These are phyloP conservation scores for Vireo griseus DNA, from an alignment of 2,797 vertebrate species.

Conservation along the genomic window DNA sequence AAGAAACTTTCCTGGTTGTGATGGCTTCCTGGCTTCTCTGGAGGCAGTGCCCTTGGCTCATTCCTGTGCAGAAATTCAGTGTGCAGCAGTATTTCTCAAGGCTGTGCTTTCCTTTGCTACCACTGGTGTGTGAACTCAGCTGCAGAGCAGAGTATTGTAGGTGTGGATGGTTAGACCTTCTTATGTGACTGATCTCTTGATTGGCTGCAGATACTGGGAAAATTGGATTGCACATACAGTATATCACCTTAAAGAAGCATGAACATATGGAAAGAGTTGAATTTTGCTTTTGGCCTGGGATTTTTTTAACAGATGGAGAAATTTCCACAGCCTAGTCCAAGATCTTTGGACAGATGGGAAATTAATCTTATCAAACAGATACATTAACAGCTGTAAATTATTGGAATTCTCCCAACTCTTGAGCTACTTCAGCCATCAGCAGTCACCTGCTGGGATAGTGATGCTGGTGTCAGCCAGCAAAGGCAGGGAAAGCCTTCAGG, in stretches of 20 bases:
- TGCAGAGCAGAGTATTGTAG: slow-evolving; percentile 1
- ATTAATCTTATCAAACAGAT: background rate
- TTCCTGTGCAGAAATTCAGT: background rate
- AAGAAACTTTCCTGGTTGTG: background rate
- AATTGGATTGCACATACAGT: background rate
- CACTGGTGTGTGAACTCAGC: background rate
- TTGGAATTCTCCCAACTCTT: background rate
- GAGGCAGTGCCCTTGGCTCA: background rate
- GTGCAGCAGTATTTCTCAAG: slow-evolving; percentile 1
- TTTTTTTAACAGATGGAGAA: background rate
- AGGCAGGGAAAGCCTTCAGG: background rate
- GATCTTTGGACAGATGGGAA: background rate
- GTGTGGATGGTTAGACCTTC: background rate
- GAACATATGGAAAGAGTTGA: background rate
- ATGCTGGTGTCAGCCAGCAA: background rate
- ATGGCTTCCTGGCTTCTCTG: background rate
- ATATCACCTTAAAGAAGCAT: background rate
- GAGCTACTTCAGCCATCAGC: background rate
- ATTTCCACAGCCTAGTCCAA: background rate
- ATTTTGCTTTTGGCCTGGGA: background rate
- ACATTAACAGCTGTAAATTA: background rate
- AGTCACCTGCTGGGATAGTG: background rate
- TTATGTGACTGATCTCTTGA: background rate
- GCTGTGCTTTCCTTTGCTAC: background rate
- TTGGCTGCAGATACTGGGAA: background rate